Percentiles rank a stretch among this genome's conserved stretches.
Conservation (phyloP, 1,140 invertebrate species). For the Contarinia nasturtii region DNA sequence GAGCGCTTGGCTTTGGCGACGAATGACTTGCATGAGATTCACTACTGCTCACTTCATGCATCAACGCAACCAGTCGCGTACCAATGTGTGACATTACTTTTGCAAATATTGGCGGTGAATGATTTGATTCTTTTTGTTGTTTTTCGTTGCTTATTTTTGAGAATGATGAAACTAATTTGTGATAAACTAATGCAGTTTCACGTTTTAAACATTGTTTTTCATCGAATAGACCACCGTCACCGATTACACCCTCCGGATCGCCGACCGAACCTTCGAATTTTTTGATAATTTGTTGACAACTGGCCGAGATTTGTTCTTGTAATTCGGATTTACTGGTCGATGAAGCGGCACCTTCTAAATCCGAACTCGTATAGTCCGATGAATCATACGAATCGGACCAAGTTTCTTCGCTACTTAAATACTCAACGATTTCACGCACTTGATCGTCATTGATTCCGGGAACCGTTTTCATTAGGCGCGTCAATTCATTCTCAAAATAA, state of each 20-base stretch:
- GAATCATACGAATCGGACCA: constrained; percentile 85
- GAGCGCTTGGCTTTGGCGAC: constrained; percentile 26
- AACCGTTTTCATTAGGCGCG: constrained; percentile 78
- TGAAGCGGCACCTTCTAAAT: constrained; percentile 50
- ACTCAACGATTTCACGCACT: constrained; percentile 78
- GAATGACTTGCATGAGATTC: constrained; percentile 27
- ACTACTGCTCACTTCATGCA: constrained; percentile 77
- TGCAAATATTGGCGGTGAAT: constrained; percentile 68
- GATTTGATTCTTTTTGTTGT: constrained; percentile 33
- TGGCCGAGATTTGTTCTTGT: constrained; percentile 69
- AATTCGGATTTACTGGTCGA: constrained; percentile 45
- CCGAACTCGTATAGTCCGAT: constrained; percentile 75
- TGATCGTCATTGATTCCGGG: constrained; percentile 77
- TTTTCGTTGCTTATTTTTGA: constrained; percentile 41
- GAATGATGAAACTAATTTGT: constrained; percentile 60
- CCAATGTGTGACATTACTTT: constrained; percentile 88
- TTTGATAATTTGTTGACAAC: constrained; percentile 71
- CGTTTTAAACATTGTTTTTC: constrained; percentile 36
- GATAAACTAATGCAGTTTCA: constrained; percentile 66
- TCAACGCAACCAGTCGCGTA: constrained; percentile 67
- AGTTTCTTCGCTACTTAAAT: constrained; percentile 75
- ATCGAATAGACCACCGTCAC: constrained; percentile 33
- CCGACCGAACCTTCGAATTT: constrained; percentile 48
- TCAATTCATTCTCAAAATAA: constrained; percentile 75
- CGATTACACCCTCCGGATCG: constrained; percentile 28